phyloP scores from a whole-genome alignment of 1,140 invertebrate genomes.

The Temnothorax curvispinosus region DNA sequence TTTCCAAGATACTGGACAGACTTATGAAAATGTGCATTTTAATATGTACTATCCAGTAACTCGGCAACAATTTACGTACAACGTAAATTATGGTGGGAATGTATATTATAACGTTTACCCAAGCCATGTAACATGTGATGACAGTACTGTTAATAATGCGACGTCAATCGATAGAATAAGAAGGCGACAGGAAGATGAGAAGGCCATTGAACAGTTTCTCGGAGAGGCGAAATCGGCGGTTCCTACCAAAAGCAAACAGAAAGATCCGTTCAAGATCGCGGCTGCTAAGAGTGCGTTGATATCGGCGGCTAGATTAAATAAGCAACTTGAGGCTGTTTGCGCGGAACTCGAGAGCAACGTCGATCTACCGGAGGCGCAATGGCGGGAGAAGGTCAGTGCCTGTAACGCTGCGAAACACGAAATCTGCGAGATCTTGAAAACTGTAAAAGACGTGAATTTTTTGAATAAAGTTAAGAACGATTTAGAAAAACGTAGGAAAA shows the following conservation, averaged over 20 bases:
- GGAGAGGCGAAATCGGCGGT: constrained; percentile 12
- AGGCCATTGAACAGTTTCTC: constrained; percentile 76
- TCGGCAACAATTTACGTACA: constrained; percentile 39
- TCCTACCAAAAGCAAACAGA: constrained; percentile 29
- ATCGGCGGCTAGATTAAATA: constrained; percentile 76
- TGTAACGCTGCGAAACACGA: constrained; percentile 83
- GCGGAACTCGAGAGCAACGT: constrained; percentile 82
- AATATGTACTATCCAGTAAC: constrained; percentile 47
- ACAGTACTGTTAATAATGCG: constrained; percentile 40
- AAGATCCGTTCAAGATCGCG: constrained; percentile 76
- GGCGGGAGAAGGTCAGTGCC: constrained; percentile 85
- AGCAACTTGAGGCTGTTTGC: constrained; percentile 84
- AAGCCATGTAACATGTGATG: constrained; percentile 40
- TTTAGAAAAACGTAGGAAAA: constrained; percentile 86
- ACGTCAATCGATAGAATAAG: constrained; percentile 35
- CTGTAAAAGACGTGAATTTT: constrained; percentile 82
- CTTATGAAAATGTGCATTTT: constrained; percentile 33
- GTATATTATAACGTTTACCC: constrained; percentile 60
- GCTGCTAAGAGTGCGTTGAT: constrained; percentile 80
- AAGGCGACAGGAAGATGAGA: constrained; percentile 71
- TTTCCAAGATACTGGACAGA: constrained; percentile 13
- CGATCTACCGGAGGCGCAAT: constrained; percentile 85
- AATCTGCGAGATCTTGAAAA: constrained; percentile 82
- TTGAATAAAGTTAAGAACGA: constrained; percentile 83
- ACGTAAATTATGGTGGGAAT: constrained; percentile 56